These are phyloP conservation scores for Kobus ellipsiprymnus DNA, from an alignment of 2,113 vertebrate genomes.

Conservation along the genomic window DNA sequence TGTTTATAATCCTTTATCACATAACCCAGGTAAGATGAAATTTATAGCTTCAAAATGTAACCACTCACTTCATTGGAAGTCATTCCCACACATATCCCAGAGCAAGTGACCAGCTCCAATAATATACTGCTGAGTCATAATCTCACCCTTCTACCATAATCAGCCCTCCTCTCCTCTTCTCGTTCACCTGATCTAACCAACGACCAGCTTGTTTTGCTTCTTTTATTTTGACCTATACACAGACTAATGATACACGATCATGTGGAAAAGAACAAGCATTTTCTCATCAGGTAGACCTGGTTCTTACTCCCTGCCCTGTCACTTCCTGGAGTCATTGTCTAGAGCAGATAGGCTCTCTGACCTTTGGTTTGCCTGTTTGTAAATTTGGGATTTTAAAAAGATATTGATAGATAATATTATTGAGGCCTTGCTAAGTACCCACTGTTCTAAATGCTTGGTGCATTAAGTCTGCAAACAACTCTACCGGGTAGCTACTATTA, in stretches of 20 bases:
- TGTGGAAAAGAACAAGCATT: background rate
- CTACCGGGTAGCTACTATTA: background rate
- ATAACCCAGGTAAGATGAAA: background rate
- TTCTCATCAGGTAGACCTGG: background rate
- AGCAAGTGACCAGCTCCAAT: background rate
- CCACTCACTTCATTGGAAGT: background rate
- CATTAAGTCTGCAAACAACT: background rate
- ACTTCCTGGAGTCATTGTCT: background rate
- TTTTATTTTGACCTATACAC: background rate
- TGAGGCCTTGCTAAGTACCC: background rate
- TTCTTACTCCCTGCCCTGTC: background rate
- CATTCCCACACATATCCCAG: background rate
- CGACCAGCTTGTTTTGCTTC: background rate
- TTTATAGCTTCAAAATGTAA: constrained; percentile 4
- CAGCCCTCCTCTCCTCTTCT: background rate
- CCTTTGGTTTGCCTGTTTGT: background rate
- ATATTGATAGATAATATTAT: background rate
- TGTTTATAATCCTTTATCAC: background rate
- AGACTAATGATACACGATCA: background rate
- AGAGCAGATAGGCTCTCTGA: background rate
- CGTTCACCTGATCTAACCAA: background rate
- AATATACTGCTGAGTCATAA: background rate
- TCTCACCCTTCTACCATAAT: background rate
- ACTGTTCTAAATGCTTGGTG: background rate
- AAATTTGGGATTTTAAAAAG: background rate